Evolutionary conservation across 2,113 vertebrate species (phyloP), one percentile per base, ranked within the genome.

Genomic region (Macquaria ambigua): DNA sequence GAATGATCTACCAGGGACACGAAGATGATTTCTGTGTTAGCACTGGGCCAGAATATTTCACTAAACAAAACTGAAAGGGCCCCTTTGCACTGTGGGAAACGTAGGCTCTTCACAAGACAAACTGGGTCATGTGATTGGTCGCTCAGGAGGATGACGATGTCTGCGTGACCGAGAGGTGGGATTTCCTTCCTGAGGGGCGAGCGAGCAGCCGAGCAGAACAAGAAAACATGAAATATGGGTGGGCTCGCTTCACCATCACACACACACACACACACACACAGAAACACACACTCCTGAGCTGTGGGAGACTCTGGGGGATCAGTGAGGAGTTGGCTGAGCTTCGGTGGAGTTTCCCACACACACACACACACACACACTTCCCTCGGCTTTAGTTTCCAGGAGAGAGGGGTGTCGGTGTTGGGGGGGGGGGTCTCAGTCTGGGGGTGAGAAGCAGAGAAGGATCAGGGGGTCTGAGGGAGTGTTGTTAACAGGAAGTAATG

Each of bases 401-500:
- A 16, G 18, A 18, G 21, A 6, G 64, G 31, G 20, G 52, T 25
- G 53, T 11, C 46, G 39, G 5, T 14, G 31, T 14, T 31, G 31
- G 52, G 61, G 20, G 77, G 21, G 8, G 46, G 25, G 77, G 14
- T 52, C 43, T 72, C 18, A 9, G 34, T 56, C 5, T 34, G 55
- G 41, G 67, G 21, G 31, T 21, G 46, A 11, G 46, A 23, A 18
- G 62, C 15, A 23, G 31, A 59, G 52, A n/a, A n/a, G 55, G 68
- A 59, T 14, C 64, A n/a, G 31, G 21, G 37, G 53, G 66, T 59
- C 6, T 39, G 46, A 37, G 52, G 28, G 18, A 50, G 34, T 50
- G 41, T 25, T 58, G 55, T 63, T 46, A 70, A 50, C 76, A 87
- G 85, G 85, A 87, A 69, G 71, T 79, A 43, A 79, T 83, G 75